These are phyloP conservation scores for Dasysyrphus albostriatus DNA, from an alignment of 2,888 invertebrate genomes.

Conservation along the genomic window DNA sequence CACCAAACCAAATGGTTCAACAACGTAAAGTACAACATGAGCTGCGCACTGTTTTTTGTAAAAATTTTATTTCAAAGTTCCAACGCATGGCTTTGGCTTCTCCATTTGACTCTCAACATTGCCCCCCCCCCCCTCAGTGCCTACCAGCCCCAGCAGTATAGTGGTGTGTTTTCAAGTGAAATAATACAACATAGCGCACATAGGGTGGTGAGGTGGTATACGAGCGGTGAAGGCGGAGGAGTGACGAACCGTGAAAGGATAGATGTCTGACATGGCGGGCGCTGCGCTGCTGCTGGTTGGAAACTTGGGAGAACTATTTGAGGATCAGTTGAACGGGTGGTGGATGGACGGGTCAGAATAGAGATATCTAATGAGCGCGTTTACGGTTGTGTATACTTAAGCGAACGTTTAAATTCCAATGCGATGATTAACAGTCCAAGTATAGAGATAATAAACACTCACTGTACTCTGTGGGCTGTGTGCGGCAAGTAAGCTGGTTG, in stretches of 20 bases:
- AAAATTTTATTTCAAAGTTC: conserved; percentile 44
- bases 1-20: conserved; percentile 1
- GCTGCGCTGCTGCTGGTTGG: background rate
- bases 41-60: conserved; percentile 50
- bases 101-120: conserved; percentile 16
- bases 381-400: conserved; percentile 77
- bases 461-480: conserved; percentile 45
- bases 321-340: conserved; percentile 22
- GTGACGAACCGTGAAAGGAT: conserved; percentile 62
- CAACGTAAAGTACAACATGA: conserved; percentile 43
- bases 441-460: conserved; percentile 79
- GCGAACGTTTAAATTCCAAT: conserved; percentile 81
- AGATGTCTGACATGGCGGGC: conserved; percentile 53
- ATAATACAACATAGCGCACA: conserved; percentile 44
- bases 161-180: conserved; percentile 33
- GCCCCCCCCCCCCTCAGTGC: no score
- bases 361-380: conserved; percentile 76
- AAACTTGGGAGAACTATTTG: background rate
- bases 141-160: background rate
- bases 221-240: conserved; percentile 25
- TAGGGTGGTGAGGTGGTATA: conserved; percentile 26
- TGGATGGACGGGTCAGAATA: conserved; percentile 53
- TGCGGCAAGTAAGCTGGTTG: conserved; percentile 9
- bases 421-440: conserved; percentile 84
- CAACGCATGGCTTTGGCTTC: conserved; percentile 61